These are phyloP conservation scores for Akabosia matsudoensis DNA, from an alignment of 1,140 invertebrate genomes.

Conservation along the genomic window DNA sequence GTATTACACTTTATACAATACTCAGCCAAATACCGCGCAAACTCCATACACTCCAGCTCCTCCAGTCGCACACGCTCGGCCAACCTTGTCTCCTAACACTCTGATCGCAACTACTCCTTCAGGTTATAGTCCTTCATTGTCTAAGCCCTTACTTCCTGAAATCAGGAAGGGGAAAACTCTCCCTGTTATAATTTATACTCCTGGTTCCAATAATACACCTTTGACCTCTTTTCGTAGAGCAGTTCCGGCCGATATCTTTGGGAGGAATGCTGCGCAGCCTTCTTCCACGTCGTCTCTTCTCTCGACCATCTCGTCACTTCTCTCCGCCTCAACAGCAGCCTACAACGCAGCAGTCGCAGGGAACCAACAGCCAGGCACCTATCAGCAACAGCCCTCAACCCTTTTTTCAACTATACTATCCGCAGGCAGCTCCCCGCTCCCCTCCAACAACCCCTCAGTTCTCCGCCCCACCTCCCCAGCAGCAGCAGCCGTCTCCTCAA, in stretches of 20 bases:
- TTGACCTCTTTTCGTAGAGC: conserved; percentile 26
- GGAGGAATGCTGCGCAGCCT: conserved; percentile 10
- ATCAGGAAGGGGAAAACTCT: neutral
- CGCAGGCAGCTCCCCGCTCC: neutral
- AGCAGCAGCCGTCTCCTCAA: neutral
- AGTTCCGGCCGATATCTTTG: conserved; percentile 19
- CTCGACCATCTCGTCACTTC: conserved; percentile 2
- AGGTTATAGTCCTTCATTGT: conserved; percentile 27
- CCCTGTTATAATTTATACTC: neutral
- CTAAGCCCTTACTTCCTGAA: neutral
- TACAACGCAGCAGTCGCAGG: conserved; percentile 20
- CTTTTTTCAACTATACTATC: conserved; percentile 13
- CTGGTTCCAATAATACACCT: conserved; percentile 10
- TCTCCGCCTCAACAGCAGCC: conserved; percentile 19
- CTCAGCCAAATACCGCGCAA: neutral
- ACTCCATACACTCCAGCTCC: conserved; percentile 14
- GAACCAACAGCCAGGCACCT: neutral
- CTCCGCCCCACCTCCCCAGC: conserved; percentile 1
- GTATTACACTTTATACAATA: conserved; percentile 15
- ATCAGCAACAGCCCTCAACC: neutral
- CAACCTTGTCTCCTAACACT: conserved; percentile 14
- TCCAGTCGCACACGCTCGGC: neutral
- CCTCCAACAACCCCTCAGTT: neutral
- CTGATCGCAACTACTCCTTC: neutral
- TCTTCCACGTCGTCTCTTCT: conserved; percentile 9